Evolutionary conservation across 2,113 vertebrate species (phyloP).

Genomic region (Parotia lawesii): DNA sequence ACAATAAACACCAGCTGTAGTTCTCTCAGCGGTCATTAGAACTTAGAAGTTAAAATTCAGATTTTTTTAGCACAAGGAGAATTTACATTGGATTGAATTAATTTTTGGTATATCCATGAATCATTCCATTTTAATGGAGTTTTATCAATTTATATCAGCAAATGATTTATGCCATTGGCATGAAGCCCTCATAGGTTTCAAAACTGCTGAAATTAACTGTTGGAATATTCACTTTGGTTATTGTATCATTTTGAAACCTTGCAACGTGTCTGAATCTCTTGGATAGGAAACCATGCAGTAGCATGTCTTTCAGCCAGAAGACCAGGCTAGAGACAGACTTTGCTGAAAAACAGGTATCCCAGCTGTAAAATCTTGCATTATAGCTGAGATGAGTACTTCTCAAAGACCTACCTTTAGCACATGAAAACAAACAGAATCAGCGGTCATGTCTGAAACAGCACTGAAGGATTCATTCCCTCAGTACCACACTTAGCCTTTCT

Average conservation of each 20-base stretch:
- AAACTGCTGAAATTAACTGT: neutral
- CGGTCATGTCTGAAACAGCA: fast-evolving
- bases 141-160: neutral
- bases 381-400: neutral
- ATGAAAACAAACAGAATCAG: neutral
- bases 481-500: neutral
- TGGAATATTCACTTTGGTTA: neutral
- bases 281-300: neutral
- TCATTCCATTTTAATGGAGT: neutral
- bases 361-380: neutral
- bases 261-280: neutral
- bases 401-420: neutral
- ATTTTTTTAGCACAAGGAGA: neutral
- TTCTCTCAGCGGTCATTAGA: neutral
- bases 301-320: neutral
- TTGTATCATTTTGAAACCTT: neutral
- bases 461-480: neutral
- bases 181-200: neutral
- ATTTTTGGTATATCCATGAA: neutral
- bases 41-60: neutral
- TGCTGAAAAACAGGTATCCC: neutral
- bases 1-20: neutral
- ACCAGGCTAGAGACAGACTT: neutral
- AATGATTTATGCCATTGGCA: neutral
- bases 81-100: neutral